Evolutionary conservation across 2,888 invertebrate genomes (phyloP), one percentile per base, ranked within the genome.

Genomic region (Syritta pipiens): DNA sequence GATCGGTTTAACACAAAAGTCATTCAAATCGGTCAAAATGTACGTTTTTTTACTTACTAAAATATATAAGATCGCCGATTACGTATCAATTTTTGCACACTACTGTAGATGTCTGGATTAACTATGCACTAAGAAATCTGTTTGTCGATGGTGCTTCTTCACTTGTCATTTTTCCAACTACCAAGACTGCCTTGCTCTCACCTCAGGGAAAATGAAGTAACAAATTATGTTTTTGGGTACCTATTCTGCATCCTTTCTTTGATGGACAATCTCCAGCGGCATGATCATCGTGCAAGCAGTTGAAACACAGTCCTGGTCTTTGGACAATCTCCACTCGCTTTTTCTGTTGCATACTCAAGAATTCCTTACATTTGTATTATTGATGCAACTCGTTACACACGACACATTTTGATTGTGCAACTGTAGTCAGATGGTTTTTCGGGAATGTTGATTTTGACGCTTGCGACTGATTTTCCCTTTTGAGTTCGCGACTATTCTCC

Each of bases 401-500:
- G 7, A 24, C 2, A 20, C 26, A 46, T 46, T 48, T 48, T 1
- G 19, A 42, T 9, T 42, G 42, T 42, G 19, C 9, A 9, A 42
- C 17, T 42, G 42, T 17, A 42, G 19, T 20, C 14, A 42, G 14
- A 42, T 17, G 20, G 42, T 42, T 42, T 12, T 12, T 40, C 4
- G 12, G 1, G 42, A 42, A 17, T 42, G 42, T 6, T 9, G 42
- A 2, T 42, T 42, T 20, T 12, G 14, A 42, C 14, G 42, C 2
- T 42, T 42, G 42, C 42, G 42, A 42, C 42, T 42, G 19, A 9
- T 42, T 4, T 42, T 42, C 42, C 9, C 19, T 4, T 3, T 12
- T 42, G 42, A 14, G 42, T 42, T 42, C 42, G 42, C 42, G 42
- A 42, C 42, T 42, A 17, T 9, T 20, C 19, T 42, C 42, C 24